These are phyloP conservation scores for Channallabes apus DNA, from an alignment of 2,797 vertebrate species.

Conservation along the genomic window DNA sequence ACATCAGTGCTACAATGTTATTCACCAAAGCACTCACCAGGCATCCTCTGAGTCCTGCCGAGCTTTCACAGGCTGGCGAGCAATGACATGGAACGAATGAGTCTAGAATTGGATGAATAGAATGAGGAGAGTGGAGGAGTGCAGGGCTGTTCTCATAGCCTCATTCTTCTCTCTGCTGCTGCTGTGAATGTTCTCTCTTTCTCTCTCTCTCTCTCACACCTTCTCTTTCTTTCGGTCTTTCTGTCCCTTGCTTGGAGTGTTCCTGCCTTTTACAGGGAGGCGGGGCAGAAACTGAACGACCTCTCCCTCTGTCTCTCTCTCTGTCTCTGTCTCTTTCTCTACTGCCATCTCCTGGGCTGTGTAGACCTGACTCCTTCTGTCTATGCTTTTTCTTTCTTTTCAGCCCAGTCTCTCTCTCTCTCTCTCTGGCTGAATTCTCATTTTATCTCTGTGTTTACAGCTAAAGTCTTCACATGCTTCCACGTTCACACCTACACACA, in stretches of 20 bases:
- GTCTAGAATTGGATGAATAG: constrained; percentile 21
- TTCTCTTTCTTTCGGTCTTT: constrained; percentile 18
- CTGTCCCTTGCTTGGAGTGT: constrained; percentile 26
- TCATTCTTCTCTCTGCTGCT: constrained; percentile 37
- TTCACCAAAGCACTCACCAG: constrained; percentile 47
- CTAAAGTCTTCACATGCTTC: constrained; percentile 5
- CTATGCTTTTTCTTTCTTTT: not conserved
- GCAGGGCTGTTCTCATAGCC: constrained; percentile 40
- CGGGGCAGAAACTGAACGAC: constrained; percentile 35
- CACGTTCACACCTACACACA: constrained; percentile 11
- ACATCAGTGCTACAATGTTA: not conserved
- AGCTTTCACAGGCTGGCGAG: constrained; percentile 20
- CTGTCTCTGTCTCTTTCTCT: constrained; percentile 21
- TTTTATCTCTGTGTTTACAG: not conserved
- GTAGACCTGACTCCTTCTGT: not conserved
- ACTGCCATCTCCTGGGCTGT: constrained; percentile 27
- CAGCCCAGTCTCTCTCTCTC: not conserved
- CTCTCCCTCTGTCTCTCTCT: constrained; percentile 16
- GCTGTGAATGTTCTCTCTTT: constrained; percentile 31
- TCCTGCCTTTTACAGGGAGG: constrained; percentile 38
- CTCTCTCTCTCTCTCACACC: constrained; percentile 27
- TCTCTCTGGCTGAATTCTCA: not conserved
- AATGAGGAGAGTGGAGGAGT: constrained; percentile 29
- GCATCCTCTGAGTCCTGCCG: constrained; percentile 42
- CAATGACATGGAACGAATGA: constrained; percentile 25